These are phyloP conservation scores for Drosophila gunungcola DNA, from an alignment of 1,140 invertebrate species.

Conservation along the genomic window DNA sequence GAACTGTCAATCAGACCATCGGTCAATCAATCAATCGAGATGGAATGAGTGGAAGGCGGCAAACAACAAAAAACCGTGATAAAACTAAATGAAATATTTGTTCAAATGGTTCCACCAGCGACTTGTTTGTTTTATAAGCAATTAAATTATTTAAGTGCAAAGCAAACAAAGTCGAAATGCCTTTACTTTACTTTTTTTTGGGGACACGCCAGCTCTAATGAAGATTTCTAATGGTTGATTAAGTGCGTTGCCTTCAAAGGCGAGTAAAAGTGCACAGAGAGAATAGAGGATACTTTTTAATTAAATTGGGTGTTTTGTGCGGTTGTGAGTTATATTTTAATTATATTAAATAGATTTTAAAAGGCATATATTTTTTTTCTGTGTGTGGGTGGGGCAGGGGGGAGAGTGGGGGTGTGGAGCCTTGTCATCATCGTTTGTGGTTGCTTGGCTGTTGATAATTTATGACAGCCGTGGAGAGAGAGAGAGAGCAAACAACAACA, in stretches of 20 bases:
- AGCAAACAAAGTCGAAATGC: constrained; percentile 66
- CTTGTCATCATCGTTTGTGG: constrained; percentile 39
- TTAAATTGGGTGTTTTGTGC: not conserved
- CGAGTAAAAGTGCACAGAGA: constrained; percentile 12
- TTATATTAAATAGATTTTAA: not conserved
- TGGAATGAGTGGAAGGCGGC: constrained; percentile 36
- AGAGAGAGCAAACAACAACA: constrained; percentile 36
- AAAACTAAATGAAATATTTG: constrained; percentile 45
- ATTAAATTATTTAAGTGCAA: constrained; percentile 82
- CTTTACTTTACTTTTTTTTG: constrained; percentile 33
- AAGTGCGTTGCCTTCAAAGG: constrained; percentile 32
- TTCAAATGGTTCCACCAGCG: constrained; percentile 35
- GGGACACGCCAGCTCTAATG: constrained; percentile 59
- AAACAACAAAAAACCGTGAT: constrained; percentile 50
- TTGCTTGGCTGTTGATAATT: constrained; percentile 64
- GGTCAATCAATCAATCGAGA: constrained; percentile 46
- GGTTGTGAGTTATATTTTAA: not conserved
- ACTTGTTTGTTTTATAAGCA: constrained; percentile 77
- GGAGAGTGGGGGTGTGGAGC: constrained; percentile 15
- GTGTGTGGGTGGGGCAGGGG: not conserved
- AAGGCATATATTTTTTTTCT: not conserved
- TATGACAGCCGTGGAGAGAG: constrained; percentile 59
- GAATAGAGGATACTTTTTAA: not conserved
- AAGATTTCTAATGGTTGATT: constrained; percentile 78
- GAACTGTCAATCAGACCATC: constrained; percentile 77